These are phyloP conservation scores for Sapayoa aenigma DNA, from an alignment of 2,113 vertebrate species.

Conservation along the genomic window DNA sequence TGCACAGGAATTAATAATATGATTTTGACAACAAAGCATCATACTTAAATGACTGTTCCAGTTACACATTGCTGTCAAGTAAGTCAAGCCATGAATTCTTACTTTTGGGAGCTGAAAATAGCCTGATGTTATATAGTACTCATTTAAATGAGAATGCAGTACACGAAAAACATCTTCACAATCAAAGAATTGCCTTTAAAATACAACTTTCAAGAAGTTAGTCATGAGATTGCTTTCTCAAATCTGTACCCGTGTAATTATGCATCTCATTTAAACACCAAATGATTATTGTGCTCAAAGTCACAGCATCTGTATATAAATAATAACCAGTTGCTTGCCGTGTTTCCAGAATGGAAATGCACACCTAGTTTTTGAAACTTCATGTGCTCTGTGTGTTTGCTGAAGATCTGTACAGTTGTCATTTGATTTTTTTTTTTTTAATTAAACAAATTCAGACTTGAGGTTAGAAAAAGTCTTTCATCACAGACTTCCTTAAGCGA, in stretches of 20 bases:
- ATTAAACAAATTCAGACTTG: neutral
- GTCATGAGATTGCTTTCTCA: neutral
- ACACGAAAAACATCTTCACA: neutral
- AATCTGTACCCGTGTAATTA: neutral
- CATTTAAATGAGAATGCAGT: neutral
- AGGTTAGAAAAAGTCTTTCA: neutral
- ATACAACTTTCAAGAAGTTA: neutral
- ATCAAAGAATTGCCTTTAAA: conserved; percentile 9
- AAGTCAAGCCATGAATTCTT: neutral
- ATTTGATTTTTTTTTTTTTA: neutral
- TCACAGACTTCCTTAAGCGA: neutral
- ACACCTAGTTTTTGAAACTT: neutral
- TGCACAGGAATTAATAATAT: conserved; percentile 5
- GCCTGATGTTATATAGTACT: neutral
- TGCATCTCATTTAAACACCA: neutral
- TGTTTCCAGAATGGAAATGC: neutral
- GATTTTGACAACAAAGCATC: conserved; percentile 37
- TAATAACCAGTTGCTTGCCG: neutral
- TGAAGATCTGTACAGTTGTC: neutral
- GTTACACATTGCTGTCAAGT: conserved; percentile 8
- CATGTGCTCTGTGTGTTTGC: neutral
- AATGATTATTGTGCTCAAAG: neutral
- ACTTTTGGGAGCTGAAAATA: conserved; percentile 13
- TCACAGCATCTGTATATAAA: neutral
- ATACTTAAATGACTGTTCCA: conserved; percentile 12